Percentiles rank a stretch among this genome's conserved stretches.
Evolutionary conservation across 1,140 invertebrate genomes (phyloP).

Genomic region (Sitobion miscanthi): DNA sequence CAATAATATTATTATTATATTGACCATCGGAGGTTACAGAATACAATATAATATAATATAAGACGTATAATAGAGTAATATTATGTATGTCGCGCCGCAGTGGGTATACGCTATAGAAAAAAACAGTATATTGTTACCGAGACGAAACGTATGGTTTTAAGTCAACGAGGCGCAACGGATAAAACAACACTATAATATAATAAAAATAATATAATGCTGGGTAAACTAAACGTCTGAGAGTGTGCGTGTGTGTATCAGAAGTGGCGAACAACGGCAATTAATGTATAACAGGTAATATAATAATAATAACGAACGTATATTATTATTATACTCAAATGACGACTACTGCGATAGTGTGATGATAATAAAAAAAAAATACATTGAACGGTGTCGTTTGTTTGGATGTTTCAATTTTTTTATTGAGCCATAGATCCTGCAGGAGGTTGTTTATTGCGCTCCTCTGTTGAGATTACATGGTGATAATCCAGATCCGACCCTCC

Average conservation of each 20-base stretch:
- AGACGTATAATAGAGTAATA: too few species aligned
- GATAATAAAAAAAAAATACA: neutral
- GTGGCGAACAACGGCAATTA: neutral
- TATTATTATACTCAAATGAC: neutral
- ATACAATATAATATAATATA: too few species aligned
- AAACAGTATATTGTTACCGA: neutral
- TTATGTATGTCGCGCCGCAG: too few species aligned
- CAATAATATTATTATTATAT: neutral
- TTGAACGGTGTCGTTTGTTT: neutral
- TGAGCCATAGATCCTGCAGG: too few species aligned
- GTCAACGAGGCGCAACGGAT: neutral
- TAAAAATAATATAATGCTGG: too few species aligned
- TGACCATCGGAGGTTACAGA: neutral
- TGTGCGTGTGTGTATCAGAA: neutral
- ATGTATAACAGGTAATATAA: neutral
- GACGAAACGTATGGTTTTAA: neutral
- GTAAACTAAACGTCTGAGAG: neutral
- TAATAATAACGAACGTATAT: neutral
- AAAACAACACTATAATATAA: neutral
- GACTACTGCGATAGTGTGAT: neutral
- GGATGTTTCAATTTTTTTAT: constrained; percentile 5
- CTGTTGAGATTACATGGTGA: neutral
- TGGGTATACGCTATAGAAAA: neutral
- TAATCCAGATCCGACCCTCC: neutral
- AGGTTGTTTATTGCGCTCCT: neutral